phyloP scores from a whole-genome alignment of 2,113 vertebrate species.

The Jacana jacana region DNA sequence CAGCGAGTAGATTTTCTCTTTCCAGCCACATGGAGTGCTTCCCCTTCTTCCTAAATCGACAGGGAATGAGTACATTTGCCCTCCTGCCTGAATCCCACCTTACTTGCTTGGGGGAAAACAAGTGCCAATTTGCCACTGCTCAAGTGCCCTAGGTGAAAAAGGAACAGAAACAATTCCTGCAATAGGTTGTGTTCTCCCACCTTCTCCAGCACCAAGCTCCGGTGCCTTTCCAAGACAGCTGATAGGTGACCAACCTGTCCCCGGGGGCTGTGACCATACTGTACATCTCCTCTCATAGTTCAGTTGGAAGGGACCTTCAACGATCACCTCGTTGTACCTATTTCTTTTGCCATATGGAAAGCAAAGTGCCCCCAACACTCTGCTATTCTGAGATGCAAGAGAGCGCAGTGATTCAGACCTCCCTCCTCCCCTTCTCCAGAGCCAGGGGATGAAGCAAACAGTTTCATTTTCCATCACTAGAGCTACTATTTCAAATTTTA shows the following conservation, averaged over 20 bases:
- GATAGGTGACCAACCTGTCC: neutral
- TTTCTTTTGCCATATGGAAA: neutral
- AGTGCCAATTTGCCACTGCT: neutral
- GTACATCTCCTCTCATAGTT: neutral
- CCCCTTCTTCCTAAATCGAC: neutral
- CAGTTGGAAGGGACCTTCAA: neutral
- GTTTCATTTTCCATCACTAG: neutral
- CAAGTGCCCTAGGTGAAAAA: neutral
- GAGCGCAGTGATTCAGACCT: neutral
- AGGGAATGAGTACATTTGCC: neutral
- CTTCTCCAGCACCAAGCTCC: neutral
- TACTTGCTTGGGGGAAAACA: neutral
- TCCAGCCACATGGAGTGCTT: neutral
- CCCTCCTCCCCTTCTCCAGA: neutral
- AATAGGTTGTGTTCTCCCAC: neutral
- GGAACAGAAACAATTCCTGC: neutral
- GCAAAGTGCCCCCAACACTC: neutral
- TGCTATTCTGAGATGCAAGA: neutral
- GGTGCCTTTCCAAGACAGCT: neutral
- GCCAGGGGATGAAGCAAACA: neutral
- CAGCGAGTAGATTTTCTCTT: neutral
- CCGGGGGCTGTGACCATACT: neutral
- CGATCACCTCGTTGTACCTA: neutral
- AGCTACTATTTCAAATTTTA: neutral
- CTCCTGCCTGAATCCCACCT: neutral